Base-by-base conservation (phyloP, 92 coral and sea anemone species). In the Virgularia gustaviana region DNA sequence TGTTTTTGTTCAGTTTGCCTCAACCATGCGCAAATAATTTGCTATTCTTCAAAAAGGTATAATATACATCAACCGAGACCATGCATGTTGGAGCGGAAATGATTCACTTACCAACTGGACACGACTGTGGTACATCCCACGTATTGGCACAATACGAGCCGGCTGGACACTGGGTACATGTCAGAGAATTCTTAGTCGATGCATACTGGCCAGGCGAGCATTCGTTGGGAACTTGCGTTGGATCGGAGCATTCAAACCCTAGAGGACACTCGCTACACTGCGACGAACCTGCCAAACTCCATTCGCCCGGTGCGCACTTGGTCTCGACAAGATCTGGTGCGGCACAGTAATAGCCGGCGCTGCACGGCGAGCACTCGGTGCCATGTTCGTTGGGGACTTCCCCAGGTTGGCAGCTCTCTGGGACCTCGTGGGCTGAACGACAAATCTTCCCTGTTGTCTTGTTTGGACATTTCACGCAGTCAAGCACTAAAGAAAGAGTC, bases 401-500 rank as follows among this genome's bases (percentile, higher is more conserved):
- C 42, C 98, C 98, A 41, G 81, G 16, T 42, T 83, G 37, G 56
- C 98, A 92, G 53, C 82, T 81, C 58, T 78, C 72, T 15, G 98
- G 98, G 9, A 73, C 60, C 65, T 85, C 85, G 67, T 76, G 62
- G 18, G 84, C 75, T 13, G 98, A 84, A 66, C 54, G 53, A 39
- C 98, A 92, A 71, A 92, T 85, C 65, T 83, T 73, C 16, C 98
- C 98, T 36, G 96, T 81, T 25, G 91, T 92, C 16, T 87, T 86
- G 83, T 92, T 92, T 5, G 98, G 98, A 52, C 98, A 92, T 65
- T 86, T 85, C 65, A 87, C 81, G 64, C 98, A 92, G 6, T 85
- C 89, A 27, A 83, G 75, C 96, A 92, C 98, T 92, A 71, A 4
- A 32, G 31, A 65, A 34, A 20, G 51, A 82, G 28, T 2, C 3